Base-by-base conservation (phyloP, 1,140 invertebrate species). In the Drosophila nigrodunni region DNA sequence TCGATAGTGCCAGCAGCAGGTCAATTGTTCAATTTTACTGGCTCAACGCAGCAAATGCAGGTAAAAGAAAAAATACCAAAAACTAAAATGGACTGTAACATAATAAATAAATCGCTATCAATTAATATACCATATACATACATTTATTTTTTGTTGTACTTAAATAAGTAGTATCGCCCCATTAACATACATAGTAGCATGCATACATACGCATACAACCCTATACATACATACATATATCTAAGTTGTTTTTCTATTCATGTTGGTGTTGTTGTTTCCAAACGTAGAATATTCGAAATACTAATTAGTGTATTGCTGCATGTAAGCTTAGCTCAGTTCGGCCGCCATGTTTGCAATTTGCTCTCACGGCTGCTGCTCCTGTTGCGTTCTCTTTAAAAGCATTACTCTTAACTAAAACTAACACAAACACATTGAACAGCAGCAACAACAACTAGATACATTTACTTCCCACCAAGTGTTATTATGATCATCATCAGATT, bases 21-120 rank as follows among this genome's bases (percentile, higher is more conserved):
- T 35, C 50, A 37, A 83, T 1, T 80, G 66, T 83, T 77, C 39
- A 88, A 72, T 69, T 88, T 87, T 74, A 58, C 18, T 50, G 46
- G 49, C 30, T 21, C 77, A 46, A 13, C 64, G 44, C 13, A 57
- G 69, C 77, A 71, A 58, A 77, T 85, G 74, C 81, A 87, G 83
- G 83, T 87, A 87, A 87, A 80, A 30, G 4, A 30, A 30, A 30
- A 30, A 30, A 50, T 41, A 41, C 39, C 15, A 47, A 47, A 25
- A 57, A 47, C 9, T 18, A 47, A 7, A 47, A 34, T 59, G 49
- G 67, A 62, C 41, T 43, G 43, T 49, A 43, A 50, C 11, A 30
- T 8, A 8, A 43, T 54, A 8, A 43, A 64, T 34, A 34, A 43
- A 13, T 43, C 11, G n/a, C n/a, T 43, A 43, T 43, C 5, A 11